Base-by-base conservation (phyloP, 1,140 invertebrate genomes). In the Zaprionus lachaisei region DNA sequence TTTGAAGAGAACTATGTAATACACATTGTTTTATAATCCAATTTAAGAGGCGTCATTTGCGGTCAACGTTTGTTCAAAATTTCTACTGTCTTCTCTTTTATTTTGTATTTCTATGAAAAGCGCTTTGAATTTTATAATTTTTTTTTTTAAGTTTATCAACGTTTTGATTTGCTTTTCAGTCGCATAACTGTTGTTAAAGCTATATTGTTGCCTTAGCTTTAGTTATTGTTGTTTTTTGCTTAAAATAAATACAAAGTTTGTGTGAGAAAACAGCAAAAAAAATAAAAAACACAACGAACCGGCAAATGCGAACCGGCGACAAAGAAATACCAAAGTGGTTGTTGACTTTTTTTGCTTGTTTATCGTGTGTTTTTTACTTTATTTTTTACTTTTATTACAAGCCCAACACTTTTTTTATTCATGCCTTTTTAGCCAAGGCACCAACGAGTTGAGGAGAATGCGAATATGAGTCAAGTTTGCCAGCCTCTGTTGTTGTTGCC, bases 321-420 rank as follows among this genome's bases (percentile, higher is more conserved):
- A 86, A 82, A 81, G 78, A 60, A 81, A 89, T 89, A 85, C 85
- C 85, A 82, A 67, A 56, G 73, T 90, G 85, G 84, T 89, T 89
- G 82, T 90, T 89, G 85, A 90, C 85, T 90, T 65, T 82, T 77
- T 86, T 76, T 82, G 62, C 44, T 71, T 58, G 9, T 65, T 66
- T 61, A 20, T 51, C 56, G 68, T 47, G 17, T 72, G 38, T 71
- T 79, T 57, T 57, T 67, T 65, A 15, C 66, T 55, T 60, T 67
- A 49, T 68, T 38, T 73, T 81, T 28, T 57, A 66, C 31, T 70
- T 85, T 81, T 44, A 55, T 72, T 76, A 84, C 67, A 64, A 56
- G 37, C 60, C 51, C 60, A 63, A 70, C 67, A 49, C 65, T 69
- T 69, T 81, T 71, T 79, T 72, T 14, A 38, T 34, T 63, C 65